These are phyloP conservation scores for Spodoptera picta DNA, from an alignment of 2,888 invertebrate species.

Conservation along the genomic window DNA sequence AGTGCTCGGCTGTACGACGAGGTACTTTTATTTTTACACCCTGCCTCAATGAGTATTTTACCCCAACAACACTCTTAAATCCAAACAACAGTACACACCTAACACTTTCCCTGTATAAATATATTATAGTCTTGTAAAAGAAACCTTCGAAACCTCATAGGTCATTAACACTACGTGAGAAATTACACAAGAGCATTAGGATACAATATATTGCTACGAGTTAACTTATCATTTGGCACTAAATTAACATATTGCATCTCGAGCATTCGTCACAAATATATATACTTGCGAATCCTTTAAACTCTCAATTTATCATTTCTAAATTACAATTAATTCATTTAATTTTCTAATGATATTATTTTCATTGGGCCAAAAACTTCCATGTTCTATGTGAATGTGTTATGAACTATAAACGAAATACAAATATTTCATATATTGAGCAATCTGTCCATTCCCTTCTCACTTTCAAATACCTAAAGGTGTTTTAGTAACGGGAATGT, in stretches of 20 bases:
- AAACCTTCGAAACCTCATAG: slow-evolving; percentile 87
- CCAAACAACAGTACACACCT: slow-evolving; percentile 86
- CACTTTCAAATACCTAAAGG: slow-evolving; percentile 61
- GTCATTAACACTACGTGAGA: slow-evolving; percentile 87
- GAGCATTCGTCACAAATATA: slow-evolving; percentile 84
- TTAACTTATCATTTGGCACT: slow-evolving; percentile 89
- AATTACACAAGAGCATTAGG: slow-evolving; percentile 87
- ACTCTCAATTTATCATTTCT: slow-evolving; percentile 75
- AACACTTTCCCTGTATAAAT: slow-evolving; percentile 89
- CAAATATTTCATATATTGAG: slow-evolving; percentile 79
- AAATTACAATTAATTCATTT: slow-evolving; percentile 78
- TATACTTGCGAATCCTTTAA: slow-evolving; percentile 79
- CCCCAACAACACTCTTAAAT: slow-evolving; percentile 85
- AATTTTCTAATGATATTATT: slow-evolving; percentile 77
- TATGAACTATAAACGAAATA: slow-evolving; percentile 73
- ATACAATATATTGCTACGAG: slow-evolving; percentile 88
- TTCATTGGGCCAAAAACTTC: slow-evolving; percentile 77
- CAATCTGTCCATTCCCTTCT: slow-evolving; percentile 74
- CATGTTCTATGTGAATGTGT: slow-evolving; percentile 68
- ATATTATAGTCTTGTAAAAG: slow-evolving; percentile 89
- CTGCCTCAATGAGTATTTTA: slow-evolving; percentile 86
- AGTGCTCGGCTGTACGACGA: slow-evolving; percentile 41
- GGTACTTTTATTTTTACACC: slow-evolving; percentile 81
- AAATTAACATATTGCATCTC: slow-evolving; percentile 89
- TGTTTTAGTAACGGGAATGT: slow-evolving; percentile 67